Evolutionary conservation across 2,113 vertebrate genomes (phyloP).

Genomic region (Lycocorax pyrrhopterus): DNA sequence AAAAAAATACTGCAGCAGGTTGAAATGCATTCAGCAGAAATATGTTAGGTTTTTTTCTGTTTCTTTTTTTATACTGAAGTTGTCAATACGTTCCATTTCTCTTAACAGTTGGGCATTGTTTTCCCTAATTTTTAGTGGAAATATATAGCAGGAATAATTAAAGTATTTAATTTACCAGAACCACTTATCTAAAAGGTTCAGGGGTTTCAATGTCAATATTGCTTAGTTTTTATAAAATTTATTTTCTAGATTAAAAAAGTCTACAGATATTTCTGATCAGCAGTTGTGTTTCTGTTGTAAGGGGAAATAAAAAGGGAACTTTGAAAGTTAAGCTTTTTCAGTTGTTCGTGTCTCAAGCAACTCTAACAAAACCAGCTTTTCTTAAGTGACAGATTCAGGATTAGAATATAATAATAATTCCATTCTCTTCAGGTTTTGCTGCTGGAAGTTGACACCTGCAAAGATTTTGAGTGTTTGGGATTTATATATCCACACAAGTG

Average conservation of each 20-base stretch:
- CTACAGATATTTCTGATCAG: background rate
- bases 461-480: background rate
- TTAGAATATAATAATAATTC: background rate
- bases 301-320: background rate
- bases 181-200: rapidly evolving
- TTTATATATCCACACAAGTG: background rate
- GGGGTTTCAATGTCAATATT: background rate
- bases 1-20: background rate
- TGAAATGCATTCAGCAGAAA: background rate
- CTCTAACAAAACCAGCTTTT: background rate
- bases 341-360: background rate
- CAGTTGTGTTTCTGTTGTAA: background rate
- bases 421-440: background rate
- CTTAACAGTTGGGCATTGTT: background rate
- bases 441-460: background rate
- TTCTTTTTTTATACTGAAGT: background rate
- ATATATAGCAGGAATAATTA: background rate
- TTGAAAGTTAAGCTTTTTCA: background rate
- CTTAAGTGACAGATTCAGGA: background rate
- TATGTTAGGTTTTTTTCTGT: background rate
- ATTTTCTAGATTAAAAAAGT: background rate
- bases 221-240: background rate
- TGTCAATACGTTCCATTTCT: background rate
- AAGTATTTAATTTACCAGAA: background rate
- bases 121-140: background rate